phyloP scores from a whole-genome alignment of 2,113 vertebrate species.

The Narcine bancroftii region DNA sequence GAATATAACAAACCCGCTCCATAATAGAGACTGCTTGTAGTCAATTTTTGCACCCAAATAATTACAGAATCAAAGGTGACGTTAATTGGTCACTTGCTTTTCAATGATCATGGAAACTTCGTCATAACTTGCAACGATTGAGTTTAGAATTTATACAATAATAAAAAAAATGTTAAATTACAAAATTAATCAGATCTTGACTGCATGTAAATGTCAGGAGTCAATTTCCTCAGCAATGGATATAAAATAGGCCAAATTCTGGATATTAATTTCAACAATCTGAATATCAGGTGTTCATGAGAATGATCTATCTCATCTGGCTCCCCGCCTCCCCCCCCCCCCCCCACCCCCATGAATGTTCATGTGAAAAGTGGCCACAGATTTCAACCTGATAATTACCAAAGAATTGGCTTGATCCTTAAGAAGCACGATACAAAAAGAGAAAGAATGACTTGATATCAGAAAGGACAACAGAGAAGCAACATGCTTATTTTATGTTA shows the following conservation, averaged over 20 bases:
- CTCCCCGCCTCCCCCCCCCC: too few species aligned
- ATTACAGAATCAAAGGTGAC: background rate
- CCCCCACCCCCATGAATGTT: background rate
- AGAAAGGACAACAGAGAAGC: constrained; percentile 7
- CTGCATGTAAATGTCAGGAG: background rate
- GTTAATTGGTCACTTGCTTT: background rate
- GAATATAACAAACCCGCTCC: too few species aligned
- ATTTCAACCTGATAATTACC: constrained; percentile 28
- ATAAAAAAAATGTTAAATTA: background rate
- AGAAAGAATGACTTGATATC: background rate
- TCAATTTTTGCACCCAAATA: background rate
- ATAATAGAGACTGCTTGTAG: too few species aligned
- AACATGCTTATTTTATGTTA: background rate
- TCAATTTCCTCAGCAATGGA: background rate
- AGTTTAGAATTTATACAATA: background rate
- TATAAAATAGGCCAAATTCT: background rate
- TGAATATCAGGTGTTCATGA: background rate
- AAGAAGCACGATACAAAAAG: constrained; percentile 19
- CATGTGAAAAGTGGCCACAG: background rate
- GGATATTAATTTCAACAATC: background rate
- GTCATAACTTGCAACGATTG: background rate
- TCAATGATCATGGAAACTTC: background rate
- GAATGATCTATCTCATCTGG: background rate
- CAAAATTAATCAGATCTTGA: background rate
- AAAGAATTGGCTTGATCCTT: constrained; percentile 24